A percentile compares a stretch with the other conserved stretches of the same genome.
phyloP scores from a whole-genome alignment of 2,888 invertebrate species.

The Anodontia alba region DNA sequence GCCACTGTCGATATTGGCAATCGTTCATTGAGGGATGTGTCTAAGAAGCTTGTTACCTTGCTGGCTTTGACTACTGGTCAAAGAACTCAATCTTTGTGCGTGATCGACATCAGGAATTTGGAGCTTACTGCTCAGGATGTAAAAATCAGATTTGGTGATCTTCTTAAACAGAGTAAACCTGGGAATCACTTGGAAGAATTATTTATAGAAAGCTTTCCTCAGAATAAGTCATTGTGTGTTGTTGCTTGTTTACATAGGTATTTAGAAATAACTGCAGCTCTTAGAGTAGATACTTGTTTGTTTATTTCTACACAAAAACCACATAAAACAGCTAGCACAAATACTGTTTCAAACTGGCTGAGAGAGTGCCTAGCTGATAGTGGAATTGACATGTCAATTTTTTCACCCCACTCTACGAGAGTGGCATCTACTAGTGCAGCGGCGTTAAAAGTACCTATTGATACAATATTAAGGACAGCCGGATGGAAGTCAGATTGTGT shows the following conservation, averaged over 20 bases:
- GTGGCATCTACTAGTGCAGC: conserved; percentile 21
- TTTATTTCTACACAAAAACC: not conserved
- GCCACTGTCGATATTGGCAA: not conserved
- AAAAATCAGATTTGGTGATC: conserved; percentile 12
- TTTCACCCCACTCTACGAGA: conserved; percentile 12
- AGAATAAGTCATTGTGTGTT: conserved; percentile 4
- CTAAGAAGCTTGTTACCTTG: conserved; percentile 15
- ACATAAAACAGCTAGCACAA: conserved; percentile 4
- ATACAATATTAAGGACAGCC: too few species aligned
- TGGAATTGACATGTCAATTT: not conserved
- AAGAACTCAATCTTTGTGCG: conserved; percentile 1
- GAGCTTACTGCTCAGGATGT: not conserved
- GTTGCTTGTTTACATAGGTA: not conserved
- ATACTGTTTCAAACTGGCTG: conserved; percentile 1
- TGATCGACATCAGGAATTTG: conserved; percentile 4
- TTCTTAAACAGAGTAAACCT: too few species aligned
- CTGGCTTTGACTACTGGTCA: conserved; percentile 25
- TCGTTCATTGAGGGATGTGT: not conserved
- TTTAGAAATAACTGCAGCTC: not conserved
- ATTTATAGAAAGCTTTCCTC: not conserved
- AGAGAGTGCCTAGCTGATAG: not conserved
- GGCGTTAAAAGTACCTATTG: not conserved
- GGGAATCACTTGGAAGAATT: conserved; percentile 8
- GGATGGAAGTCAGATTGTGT: too few species aligned
- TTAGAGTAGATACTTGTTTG: not conserved